A percentile compares a stretch with the other conserved stretches of the same genome.
Evolutionary conservation across 2,113 vertebrate species (phyloP).

Genomic region (Thalassarche chlororhynchos): DNA sequence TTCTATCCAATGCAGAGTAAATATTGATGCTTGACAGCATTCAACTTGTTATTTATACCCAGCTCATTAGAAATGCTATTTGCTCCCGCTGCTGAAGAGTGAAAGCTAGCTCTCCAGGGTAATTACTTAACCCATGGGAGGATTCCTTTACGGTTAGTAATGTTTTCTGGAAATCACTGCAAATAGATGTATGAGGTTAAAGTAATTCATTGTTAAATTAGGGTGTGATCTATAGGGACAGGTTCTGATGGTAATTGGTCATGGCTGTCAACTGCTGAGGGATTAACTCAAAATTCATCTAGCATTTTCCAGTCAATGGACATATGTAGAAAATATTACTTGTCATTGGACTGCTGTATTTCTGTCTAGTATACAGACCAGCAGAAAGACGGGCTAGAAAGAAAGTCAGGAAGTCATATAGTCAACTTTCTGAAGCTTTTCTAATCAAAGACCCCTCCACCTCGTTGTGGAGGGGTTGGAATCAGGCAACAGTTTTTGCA

Average conservation of each 20-base stretch:
- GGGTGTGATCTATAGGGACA: slow-evolving; percentile 32
- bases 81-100: slow-evolving; percentile 7
- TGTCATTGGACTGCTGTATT: neutral
- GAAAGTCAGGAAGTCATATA: neutral
- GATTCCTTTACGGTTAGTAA: neutral
- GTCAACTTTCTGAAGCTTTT: neutral
- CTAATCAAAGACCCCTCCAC: neutral
- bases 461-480: neutral
- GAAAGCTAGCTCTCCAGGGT: slow-evolving; percentile 47
- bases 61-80: slow-evolving; percentile 56
- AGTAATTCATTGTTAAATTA: slow-evolving; percentile 25
- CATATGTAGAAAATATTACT: neutral
- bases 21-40: slow-evolving; percentile 62
- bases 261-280: neutral
- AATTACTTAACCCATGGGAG: slow-evolving; percentile 33
- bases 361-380: neutral
- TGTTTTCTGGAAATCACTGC: neutral
- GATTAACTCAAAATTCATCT: slow-evolving; percentile 28
- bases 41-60: slow-evolving; percentile 50
- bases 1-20: slow-evolving; percentile 32
- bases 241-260: neutral
- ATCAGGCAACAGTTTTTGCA: neutral
- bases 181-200: neutral
- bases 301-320: neutral
- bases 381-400: neutral